Evolutionary conservation across 2,113 vertebrate species (phyloP).

Genomic region (Bufo gargarizans): DNA sequence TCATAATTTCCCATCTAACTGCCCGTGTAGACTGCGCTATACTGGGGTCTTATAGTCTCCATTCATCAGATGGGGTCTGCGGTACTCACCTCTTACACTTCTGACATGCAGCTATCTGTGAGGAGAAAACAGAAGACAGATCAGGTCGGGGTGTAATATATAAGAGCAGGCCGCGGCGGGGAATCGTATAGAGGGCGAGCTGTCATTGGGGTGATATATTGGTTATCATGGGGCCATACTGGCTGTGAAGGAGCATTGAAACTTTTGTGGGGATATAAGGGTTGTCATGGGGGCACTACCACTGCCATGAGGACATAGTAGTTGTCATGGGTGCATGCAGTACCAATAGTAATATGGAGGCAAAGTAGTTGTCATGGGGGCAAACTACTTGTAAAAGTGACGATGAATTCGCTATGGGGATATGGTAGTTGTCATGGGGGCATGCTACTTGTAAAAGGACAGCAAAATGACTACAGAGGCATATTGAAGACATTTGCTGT

Average conservation of each 20-base stretch:
- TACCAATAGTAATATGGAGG: no score
- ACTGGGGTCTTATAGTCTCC: neutral
- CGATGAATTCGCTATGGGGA: no score
- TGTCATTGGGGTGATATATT: neutral
- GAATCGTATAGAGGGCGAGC: neutral
- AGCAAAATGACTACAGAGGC: no score
- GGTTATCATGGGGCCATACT: neutral
- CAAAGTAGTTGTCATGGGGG: no score
- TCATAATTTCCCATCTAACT: no score
- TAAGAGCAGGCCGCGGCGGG: neutral
- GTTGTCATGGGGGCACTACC: neutral
- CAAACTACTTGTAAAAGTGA: neutral
- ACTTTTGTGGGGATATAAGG: neutral
- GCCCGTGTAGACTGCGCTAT: neutral
- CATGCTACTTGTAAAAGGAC: no score
- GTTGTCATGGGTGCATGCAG: neutral
- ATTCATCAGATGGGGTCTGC: neutral
- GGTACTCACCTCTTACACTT: conserved; percentile 15
- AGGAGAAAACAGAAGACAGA: neutral
- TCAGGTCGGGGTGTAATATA: neutral
- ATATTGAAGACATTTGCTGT: no score
- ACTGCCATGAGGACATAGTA: no score
- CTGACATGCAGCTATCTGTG: conserved; percentile 33
- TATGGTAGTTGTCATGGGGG: no score
- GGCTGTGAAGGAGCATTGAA: neutral